Conservation (phyloP, 1,140 invertebrate genomes). For the honey bee (Apis mellifera) region DNA sequence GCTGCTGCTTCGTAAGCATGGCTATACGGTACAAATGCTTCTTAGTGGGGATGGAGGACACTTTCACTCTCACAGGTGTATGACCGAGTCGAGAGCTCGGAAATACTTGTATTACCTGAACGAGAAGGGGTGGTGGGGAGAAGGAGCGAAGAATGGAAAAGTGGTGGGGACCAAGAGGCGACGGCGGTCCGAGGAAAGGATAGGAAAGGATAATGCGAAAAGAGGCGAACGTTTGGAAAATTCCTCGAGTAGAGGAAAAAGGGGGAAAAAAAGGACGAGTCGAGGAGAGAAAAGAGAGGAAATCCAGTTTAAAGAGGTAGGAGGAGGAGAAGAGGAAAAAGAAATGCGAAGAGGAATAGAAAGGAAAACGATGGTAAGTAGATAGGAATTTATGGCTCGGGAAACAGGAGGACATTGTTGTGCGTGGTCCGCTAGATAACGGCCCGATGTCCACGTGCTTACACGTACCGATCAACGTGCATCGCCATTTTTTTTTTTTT, state of each 20-base stretch:
- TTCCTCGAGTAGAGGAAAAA: too few species aligned
- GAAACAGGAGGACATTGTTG: slow-evolving; percentile 58
- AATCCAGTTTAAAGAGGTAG: too few species aligned
- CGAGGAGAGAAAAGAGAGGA: not conserved
- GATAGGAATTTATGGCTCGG: not conserved
- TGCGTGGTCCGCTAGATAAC: slow-evolving; percentile 73
- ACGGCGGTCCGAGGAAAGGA: too few species aligned
- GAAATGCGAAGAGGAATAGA: too few species aligned
- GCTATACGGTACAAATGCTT: slow-evolving; percentile 52
- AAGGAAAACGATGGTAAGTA: not conserved
- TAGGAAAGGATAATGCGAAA: not conserved
- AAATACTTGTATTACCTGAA: slow-evolving; percentile 35
- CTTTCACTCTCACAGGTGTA: slow-evolving; percentile 81
- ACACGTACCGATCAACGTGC: slow-evolving; percentile 45
- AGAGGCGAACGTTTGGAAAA: not conserved
- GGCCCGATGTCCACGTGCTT: slow-evolving; percentile 71
- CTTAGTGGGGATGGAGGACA: slow-evolving; percentile 73
- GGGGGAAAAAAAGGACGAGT: too few species aligned
- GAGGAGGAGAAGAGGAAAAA: not conserved
- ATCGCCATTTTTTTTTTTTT: slow-evolving; percentile 1
- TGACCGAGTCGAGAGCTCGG: slow-evolving; percentile 73
- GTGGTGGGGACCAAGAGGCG: not conserved
- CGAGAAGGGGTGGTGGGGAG: not conserved
- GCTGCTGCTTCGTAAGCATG: slow-evolving; percentile 49
- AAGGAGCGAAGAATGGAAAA: not conserved